Conservation (phyloP, 2,113 vertebrate genomes). For the Cryptomyrus ogoouensis region DNA sequence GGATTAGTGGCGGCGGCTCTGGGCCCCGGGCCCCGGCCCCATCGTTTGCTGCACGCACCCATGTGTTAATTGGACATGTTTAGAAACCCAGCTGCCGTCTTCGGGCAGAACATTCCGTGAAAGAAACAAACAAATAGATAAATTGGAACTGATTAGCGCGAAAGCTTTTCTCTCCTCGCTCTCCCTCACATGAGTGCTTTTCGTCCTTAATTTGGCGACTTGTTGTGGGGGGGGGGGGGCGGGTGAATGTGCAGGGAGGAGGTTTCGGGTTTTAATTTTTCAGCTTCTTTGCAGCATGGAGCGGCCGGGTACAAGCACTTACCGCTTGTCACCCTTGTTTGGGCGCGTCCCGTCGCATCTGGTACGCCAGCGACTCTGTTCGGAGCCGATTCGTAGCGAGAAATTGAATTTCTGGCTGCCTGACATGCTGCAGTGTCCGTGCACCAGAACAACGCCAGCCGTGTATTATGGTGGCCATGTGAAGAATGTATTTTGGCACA, state of each 20-base stretch:
- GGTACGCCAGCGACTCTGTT: neutral
- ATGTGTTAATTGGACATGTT: constrained; percentile 36
- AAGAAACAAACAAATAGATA: constrained; percentile 45
- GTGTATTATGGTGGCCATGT: neutral
- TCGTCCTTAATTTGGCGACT: constrained; percentile 28
- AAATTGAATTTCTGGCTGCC: neutral
- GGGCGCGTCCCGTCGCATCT: neutral
- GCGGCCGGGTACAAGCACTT: neutral
- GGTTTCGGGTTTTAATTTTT: constrained; percentile 40
- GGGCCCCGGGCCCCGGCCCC: constrained; percentile 19
- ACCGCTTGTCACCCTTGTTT: neutral
- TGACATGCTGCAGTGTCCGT: neutral
- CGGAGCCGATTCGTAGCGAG: neutral
- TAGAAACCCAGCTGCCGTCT: constrained; percentile 18
- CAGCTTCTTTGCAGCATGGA: constrained; percentile 40
- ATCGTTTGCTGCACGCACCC: neutral
- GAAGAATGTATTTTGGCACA: neutral
- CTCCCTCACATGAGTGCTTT: constrained; percentile 22
- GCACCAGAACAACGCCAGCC: neutral
- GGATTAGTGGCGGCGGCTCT: constrained; percentile 53
- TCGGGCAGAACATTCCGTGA: neutral
- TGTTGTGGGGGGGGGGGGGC: constrained; percentile 31
- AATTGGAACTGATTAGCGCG: constrained; percentile 42
- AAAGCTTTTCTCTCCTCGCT: constrained; percentile 29
- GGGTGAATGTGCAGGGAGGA: neutral